A percentile compares a stretch with the other conserved stretches of the same genome.
Conservation (phyloP, 1,140 invertebrate genomes). For the Drosophila pectinifera region DNA sequence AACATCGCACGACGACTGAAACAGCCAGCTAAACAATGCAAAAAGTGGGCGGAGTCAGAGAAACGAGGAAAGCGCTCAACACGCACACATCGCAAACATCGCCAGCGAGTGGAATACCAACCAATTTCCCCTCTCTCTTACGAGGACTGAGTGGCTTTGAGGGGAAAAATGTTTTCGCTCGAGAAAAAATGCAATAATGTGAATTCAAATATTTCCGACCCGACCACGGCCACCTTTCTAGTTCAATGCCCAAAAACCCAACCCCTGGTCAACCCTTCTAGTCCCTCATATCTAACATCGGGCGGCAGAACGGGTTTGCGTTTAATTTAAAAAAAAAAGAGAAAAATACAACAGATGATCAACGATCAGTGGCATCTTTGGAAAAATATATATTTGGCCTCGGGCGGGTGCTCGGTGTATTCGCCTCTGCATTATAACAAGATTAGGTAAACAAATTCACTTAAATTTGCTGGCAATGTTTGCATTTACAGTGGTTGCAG, state of each 20-base stretch:
- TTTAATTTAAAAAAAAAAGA: conserved; percentile 7
- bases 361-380: conserved; percentile 11
- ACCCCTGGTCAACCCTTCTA: conserved; percentile 45
- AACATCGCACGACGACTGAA: conserved; percentile 37
- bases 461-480: neutral
- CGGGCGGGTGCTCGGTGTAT: neutral
- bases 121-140: conserved; percentile 33
- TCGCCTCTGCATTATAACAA: conserved; percentile 5
- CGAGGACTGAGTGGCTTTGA: conserved; percentile 26
- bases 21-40: conserved; percentile 30
- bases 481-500: conserved; percentile 3
- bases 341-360: conserved; percentile 40
- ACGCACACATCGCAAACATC: conserved; percentile 62
- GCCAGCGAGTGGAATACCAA: conserved; percentile 55
- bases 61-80: conserved; percentile 45
- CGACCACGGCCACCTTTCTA: conserved; percentile 43
- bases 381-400: neutral
- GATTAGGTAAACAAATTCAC: conserved; percentile 22
- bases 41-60: conserved; percentile 72
- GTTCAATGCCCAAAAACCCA: conserved; percentile 28
- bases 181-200: neutral
- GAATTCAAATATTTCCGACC: conserved; percentile 29
- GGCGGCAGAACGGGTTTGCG: conserved; percentile 28
- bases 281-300: conserved; percentile 24
- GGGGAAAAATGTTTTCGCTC: neutral